Evolutionary conservation across 30 jellyfish, hydroid and myxozoan genomes (phyloP).

Genomic region (Aurelia sp.): DNA sequence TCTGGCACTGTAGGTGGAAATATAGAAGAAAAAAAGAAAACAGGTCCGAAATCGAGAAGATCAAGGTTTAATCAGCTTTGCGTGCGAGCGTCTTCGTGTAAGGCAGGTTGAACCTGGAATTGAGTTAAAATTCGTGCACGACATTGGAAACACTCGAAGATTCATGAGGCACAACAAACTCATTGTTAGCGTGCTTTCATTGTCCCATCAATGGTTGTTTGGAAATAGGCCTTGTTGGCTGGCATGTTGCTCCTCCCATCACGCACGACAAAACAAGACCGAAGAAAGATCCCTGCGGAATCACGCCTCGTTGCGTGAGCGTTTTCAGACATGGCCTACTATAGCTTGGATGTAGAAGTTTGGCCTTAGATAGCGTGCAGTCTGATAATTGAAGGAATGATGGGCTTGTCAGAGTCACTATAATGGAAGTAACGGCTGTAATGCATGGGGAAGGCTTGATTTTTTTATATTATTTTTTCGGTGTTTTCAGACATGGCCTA

Average conservation of each 20-base stretch:
- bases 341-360: not conserved
- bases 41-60: not conserved
- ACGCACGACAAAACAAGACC: constrained; percentile 1
- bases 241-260: constrained; percentile 23
- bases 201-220: constrained; percentile 21
- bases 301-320: constrained; percentile 55
- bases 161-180: not conserved
- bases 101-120: constrained; percentile 41
- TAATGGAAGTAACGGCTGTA: too few species aligned
- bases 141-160: not conserved
- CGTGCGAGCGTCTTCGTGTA: constrained; percentile 15
- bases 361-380: constrained; percentile 40
- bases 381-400: not conserved
- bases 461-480: too few species aligned
- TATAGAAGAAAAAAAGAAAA: too few species aligned
- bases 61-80: not conserved
- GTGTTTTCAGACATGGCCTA: constrained; percentile 43
- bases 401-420: not conserved
- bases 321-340: constrained; percentile 34
- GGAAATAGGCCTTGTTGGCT: not conserved
- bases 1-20: too few species aligned
- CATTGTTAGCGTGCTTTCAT: constrained; percentile 17
- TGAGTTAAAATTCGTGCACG: constrained; percentile 41
- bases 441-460: too few species aligned
- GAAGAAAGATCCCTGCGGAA: constrained; percentile 10